Base-by-base conservation (phyloP, 2,888 invertebrate species). In the Oscheius sp. region DNA sequence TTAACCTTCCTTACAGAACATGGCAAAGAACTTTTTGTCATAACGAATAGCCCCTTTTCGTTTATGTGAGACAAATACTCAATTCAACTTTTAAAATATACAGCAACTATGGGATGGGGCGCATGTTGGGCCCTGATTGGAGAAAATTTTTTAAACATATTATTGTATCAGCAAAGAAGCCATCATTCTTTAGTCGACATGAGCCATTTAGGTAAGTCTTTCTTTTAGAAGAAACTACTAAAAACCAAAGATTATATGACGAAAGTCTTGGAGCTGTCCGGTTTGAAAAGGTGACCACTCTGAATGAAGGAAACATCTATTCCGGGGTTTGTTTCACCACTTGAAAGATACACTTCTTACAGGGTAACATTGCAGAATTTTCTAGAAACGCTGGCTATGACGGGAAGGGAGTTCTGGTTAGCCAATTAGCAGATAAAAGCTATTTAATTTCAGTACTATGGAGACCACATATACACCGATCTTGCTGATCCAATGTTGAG, bases 391-490 rank as follows among this genome's bases (percentile, higher is more conserved):
- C 95, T 0, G 94, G 93, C 0, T 96, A 96, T 95, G 89, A 90
- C 68, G 95, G 95, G 0, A 92, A 93, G 84, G 92, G 93, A 83
- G 96, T 96, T 46, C 88, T 97, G n/a, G n/a, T n/a, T n/a, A n/a
- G n/a, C n/a, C n/a, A n/a, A n/a, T n/a, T n/a, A n/a, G n/a, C n/a
- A n/a, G n/a, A n/a, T n/a, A n/a, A n/a, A n/a, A n/a, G n/a, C n/a
- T n/a, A n/a, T n/a, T n/a, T n/a, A n/a, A n/a, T n/a, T n/a, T n/a
- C n/a, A n/a, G 25, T 97, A 97, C 88, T 96, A 96, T 88, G 96
- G 97, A 0, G 97, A 97, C 89, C 97, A 97, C 89, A 96, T 96
- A 0, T 96, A 96, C 89, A 94, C 92, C 84, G 97, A 97, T 89
- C 90, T 97, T 69, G 96, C 96, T 8, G 89, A 81, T 65, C 81